A percentile compares a stretch with the other conserved stretches of the same genome.
Conservation (phyloP, 2,888 invertebrate genomes). For the Athetis lepigone region DNA sequence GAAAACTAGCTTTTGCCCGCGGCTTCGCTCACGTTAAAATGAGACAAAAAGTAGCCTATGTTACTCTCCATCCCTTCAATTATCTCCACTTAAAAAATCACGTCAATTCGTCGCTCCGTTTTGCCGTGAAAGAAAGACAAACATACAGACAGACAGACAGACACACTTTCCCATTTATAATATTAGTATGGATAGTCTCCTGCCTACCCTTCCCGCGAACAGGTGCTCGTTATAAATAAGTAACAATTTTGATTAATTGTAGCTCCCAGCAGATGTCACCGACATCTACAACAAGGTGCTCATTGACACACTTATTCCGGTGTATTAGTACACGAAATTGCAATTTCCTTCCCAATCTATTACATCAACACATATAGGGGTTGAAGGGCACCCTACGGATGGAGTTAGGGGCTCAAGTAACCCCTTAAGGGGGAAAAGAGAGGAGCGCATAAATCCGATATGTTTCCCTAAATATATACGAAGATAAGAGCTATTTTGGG, state of each 20-base stretch:
- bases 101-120: no score
- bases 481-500: conserved; percentile 52
- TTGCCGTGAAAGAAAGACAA: no score
- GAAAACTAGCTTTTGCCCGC: no score
- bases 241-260: conserved; percentile 4
- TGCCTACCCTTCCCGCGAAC: background rate
- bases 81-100: no score
- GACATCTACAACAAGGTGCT: background rate
- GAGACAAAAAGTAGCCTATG: no score
- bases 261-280: conserved; percentile 9
- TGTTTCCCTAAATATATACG: conserved; percentile 51
- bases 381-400: conserved; percentile 32
- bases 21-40: no score
- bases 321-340: conserved; percentile 42
- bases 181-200: no score
- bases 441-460: conserved; percentile 50
- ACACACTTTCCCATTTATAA: no score
- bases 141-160: no score
- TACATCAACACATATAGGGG: conserved; percentile 32
- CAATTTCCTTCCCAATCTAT: conserved; percentile 53
- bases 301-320: conserved; percentile 7
- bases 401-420: conserved; percentile 47
- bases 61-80: no score
- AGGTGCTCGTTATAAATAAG: background rate
- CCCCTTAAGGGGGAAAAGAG: conserved; percentile 49